These are phyloP conservation scores for Panthera tigris DNA, from an alignment of 2,113 vertebrate species.

Conservation along the genomic window DNA sequence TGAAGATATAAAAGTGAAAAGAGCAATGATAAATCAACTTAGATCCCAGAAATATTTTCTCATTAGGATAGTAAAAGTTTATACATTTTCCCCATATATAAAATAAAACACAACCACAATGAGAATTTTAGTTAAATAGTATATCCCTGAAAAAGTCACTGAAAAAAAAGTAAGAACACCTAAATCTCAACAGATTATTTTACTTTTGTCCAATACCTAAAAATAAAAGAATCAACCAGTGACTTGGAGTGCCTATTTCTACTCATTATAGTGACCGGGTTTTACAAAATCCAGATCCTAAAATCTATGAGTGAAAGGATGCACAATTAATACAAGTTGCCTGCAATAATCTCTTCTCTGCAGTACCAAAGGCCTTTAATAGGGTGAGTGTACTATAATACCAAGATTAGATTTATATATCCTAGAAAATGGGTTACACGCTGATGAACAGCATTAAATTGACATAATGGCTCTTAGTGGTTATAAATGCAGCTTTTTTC, in stretches of 20 bases:
- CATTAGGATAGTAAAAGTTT: not conserved
- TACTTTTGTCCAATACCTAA: conserved; percentile 16
- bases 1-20: not conserved
- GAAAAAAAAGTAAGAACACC: not conserved
- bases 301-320: conserved; percentile 69
- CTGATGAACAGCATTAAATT: conserved; percentile 81
- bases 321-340: conserved; percentile 74
- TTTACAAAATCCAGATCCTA: conserved; percentile 69
- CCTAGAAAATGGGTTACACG: conserved; percentile 72
- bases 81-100: not conserved
- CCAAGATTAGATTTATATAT: conserved; percentile 79
- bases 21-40: conserved; percentile 19
- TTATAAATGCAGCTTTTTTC: conserved; percentile 80
- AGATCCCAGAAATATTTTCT: not conserved
- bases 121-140: conserved; percentile 7
- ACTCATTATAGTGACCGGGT: conserved; percentile 42
- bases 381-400: conserved; percentile 65
- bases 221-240: conserved; percentile 50
- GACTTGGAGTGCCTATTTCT: conserved; percentile 51
- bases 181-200: not conserved
- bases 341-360: conserved; percentile 77
- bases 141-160: not conserved
- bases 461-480: conserved; percentile 80
- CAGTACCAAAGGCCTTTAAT: conserved; percentile 76
- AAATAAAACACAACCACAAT: not conserved